Conservation (phyloP, 2,797 vertebrate species). For the Telmatherina bonti region DNA sequence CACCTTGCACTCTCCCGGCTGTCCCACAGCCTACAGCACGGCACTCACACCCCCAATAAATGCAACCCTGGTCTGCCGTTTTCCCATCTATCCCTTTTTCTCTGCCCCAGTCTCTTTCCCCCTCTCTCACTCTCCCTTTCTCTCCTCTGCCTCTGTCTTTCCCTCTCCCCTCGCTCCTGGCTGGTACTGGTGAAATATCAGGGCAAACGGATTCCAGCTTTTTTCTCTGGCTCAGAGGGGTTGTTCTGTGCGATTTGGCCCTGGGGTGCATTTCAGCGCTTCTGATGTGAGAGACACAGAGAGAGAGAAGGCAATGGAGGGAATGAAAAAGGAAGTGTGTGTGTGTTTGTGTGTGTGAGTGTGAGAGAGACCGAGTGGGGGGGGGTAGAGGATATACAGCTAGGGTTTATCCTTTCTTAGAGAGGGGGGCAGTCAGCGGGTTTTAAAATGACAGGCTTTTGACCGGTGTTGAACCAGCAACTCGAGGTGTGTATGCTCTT, state of each 20-base stretch:
- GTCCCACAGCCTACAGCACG: constrained; percentile 78
- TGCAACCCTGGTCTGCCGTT: constrained; percentile 77
- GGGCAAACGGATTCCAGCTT: constrained; percentile 87
- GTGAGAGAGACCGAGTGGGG: constrained; percentile 3
- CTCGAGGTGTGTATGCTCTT: constrained; percentile 53
- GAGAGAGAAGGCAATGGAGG: constrained; percentile 54
- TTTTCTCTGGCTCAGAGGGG: constrained; percentile 85
- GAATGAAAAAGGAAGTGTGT: constrained; percentile 54
- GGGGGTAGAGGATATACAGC: constrained; percentile 52
- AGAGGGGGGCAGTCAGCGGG: constrained; percentile 59
- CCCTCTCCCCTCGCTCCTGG: constrained; percentile 80
- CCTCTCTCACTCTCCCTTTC: constrained; percentile 59
- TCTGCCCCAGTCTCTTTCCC: constrained; percentile 72
- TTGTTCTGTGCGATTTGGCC: constrained; percentile 88
- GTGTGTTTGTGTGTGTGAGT: constrained; percentile 23
- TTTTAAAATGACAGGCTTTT: constrained; percentile 59
- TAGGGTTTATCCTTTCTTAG: constrained; percentile 70
- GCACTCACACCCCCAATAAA: constrained; percentile 80
- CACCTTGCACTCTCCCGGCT: constrained; percentile 77
- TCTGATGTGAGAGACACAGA: constrained; percentile 79
- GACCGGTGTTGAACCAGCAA: constrained; percentile 65
- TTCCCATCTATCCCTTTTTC: constrained; percentile 80
- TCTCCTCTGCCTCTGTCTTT: constrained; percentile 68
- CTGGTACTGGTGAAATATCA: constrained; percentile 87
- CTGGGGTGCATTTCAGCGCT: constrained; percentile 87